These are phyloP conservation scores for Halesus radiatus DNA, from an alignment of 1,140 invertebrate species.

Conservation along the genomic window DNA sequence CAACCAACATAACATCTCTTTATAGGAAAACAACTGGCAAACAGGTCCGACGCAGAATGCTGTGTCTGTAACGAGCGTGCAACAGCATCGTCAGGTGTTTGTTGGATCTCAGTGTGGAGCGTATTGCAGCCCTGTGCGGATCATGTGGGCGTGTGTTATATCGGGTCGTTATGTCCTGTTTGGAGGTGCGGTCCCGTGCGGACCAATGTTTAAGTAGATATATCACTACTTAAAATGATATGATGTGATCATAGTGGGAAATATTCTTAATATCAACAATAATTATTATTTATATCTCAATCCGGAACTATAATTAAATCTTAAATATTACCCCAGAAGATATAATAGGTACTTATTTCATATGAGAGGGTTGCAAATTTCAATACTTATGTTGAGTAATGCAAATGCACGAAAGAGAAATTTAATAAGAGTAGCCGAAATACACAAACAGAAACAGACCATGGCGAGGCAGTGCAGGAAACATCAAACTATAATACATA, in stretches of 20 bases:
- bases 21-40: too few relatives aligned
- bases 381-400: neutral
- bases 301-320: neutral
- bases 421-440: neutral
- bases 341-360: neutral
- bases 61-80: too few relatives aligned
- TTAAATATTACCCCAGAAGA: neutral
- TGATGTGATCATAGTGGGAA: slow-evolving; percentile 55
- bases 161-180: too few relatives aligned
- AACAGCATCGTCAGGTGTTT: too few relatives aligned
- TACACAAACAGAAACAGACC: too few relatives aligned
- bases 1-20: too few relatives aligned
- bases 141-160: too few relatives aligned
- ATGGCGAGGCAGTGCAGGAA: too few relatives aligned
- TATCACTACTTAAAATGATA: slow-evolving; percentile 56
- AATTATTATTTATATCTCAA: neutral
- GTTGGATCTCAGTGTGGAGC: too few relatives aligned
- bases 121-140: too few relatives aligned
- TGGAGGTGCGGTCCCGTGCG: neutral
- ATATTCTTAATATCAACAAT: slow-evolving; percentile 21
- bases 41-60: too few relatives aligned
- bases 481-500: too few relatives aligned
- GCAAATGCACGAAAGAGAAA: neutral
- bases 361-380: neutral
- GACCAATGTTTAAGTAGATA: slow-evolving; percentile 49